Conservation (phyloP, 2,797 vertebrate genomes). For the Spondyliosoma cantharus region DNA sequence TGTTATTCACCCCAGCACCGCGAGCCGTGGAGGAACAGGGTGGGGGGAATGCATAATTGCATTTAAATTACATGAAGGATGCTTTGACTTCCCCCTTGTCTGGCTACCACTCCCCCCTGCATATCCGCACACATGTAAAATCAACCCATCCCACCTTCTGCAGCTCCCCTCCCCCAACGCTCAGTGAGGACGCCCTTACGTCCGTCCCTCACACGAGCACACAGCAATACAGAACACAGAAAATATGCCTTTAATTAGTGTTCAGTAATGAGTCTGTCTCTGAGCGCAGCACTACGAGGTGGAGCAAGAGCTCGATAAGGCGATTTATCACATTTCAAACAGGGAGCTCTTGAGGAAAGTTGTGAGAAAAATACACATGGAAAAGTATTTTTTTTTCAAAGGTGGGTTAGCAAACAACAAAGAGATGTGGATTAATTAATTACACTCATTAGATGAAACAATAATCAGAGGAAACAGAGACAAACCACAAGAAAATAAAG, state of each 20-base stretch:
- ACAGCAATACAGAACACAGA: slow-evolving; percentile 13
- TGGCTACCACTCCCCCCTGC: slow-evolving; percentile 61
- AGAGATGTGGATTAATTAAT: not conserved
- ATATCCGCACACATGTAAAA: slow-evolving; percentile 64
- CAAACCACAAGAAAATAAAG: not conserved
- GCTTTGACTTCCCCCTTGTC: slow-evolving; percentile 69
- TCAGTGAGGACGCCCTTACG: slow-evolving; percentile 32
- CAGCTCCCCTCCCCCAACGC: slow-evolving; percentile 47
- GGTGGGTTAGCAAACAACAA: not conserved
- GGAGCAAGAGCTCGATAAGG: not conserved
- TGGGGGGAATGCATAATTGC: slow-evolving; percentile 75
- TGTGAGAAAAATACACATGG: not conserved
- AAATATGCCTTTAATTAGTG: slow-evolving; percentile 57
- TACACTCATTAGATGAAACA: slow-evolving; percentile 11
- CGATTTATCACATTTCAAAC: not conserved
- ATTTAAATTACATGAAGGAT: slow-evolving; percentile 82
- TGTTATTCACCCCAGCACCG: slow-evolving; percentile 61
- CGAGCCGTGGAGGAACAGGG: slow-evolving; percentile 39
- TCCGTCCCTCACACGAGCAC: slow-evolving; percentile 35
- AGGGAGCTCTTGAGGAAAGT: not conserved
- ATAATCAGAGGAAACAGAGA: not conserved
- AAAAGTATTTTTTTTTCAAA: not conserved
- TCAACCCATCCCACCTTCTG: slow-evolving; percentile 50
- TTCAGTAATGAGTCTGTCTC: slow-evolving; percentile 28
- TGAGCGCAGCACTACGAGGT: slow-evolving; percentile 11